Evolutionary conservation across 2,888 invertebrate genomes (phyloP), one percentile per base, ranked within the genome.

Genomic region (Molorchus minor): DNA sequence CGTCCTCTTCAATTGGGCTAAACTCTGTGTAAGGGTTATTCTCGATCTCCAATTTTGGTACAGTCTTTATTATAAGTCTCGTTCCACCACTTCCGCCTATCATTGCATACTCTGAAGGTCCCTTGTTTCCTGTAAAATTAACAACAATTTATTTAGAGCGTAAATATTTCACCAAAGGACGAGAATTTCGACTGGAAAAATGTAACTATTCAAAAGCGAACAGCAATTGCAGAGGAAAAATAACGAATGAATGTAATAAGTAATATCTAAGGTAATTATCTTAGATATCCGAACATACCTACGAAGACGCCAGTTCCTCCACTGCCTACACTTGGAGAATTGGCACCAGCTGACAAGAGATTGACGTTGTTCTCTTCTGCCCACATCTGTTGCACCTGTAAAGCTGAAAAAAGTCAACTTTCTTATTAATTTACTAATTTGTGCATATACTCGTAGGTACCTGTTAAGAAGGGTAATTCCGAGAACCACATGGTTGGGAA

Each of bases 401-500:
- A 82, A 43, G 87, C 87, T 85, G 77, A 36, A 82, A 75, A 41
- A 33, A 47, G n/a, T n/a, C n/a, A n/a, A n/a, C n/a, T n/a, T n/a
- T n/a, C n/a, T n/a, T n/a, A n/a, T n/a, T n/a, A n/a, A n/a, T n/a
- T n/a, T n/a, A n/a, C n/a, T n/a, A n/a, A n/a, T n/a, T n/a, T n/a
- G n/a, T n/a, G n/a, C n/a, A n/a, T n/a, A n/a, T n/a, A n/a, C n/a
- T n/a, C n/a, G n/a, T n/a, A n/a, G n/a, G n/a, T 69, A 87, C 88
- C 88, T 65, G 89, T 88, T 46, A 91, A 79, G 74, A 88, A 92
- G 0, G 95, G 95, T 57, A 92, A 76, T 73, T 92, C 90, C 0
- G 93, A 90, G 71, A 90, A 90, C 94, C 94, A 95, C 80, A 90
- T 89, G 0, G 89, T 86, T 0, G 91, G 84, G 68, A 86, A 90